Percentiles rank a stretch among this genome's conserved stretches.
These are phyloP conservation scores for Corbicula japonica DNA, from an alignment of 2,888 invertebrate genomes.

Conservation along the genomic window DNA sequence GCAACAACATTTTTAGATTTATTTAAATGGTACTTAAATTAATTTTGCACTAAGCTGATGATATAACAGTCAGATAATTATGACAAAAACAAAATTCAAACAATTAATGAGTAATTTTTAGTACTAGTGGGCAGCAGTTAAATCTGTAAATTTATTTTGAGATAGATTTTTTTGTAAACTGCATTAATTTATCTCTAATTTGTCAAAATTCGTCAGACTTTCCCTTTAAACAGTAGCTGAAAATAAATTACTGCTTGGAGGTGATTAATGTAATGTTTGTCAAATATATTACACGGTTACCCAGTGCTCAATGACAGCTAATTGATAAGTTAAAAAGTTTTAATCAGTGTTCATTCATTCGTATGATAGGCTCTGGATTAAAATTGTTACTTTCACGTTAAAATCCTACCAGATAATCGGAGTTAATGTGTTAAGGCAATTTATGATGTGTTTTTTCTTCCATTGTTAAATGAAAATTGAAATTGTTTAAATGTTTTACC, in stretches of 20 bases:
- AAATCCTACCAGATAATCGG: background rate
- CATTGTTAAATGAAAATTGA: background rate
- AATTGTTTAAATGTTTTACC: background rate
- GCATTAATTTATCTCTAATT: too few relatives aligned
- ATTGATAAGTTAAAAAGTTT: slow-evolving; percentile 15
- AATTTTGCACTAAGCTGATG: too few relatives aligned
- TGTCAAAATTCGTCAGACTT: too few relatives aligned
- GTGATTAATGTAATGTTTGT: slow-evolving; percentile 20
- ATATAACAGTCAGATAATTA: too few relatives aligned
- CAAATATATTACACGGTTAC: slow-evolving; percentile 19
- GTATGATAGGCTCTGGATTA: slow-evolving; percentile 4
- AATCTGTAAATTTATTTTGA: too few relatives aligned
- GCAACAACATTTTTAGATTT: too few relatives aligned
- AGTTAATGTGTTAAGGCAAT: slow-evolving; percentile 2
- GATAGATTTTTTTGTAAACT: too few relatives aligned
- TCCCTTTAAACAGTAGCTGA: background rate
- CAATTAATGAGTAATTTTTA: too few relatives aligned
- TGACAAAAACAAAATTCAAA: too few relatives aligned
- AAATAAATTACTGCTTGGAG: slow-evolving; percentile 10
- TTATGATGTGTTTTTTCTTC: background rate
- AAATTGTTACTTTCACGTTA: slow-evolving; percentile 2
- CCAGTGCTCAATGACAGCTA: slow-evolving; percentile 6
- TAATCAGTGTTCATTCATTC: slow-evolving; percentile 18
- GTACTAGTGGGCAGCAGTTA: too few relatives aligned
- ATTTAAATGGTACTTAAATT: too few relatives aligned